These are phyloP conservation scores for Pan troglodytes DNA, from an alignment of 2,113 vertebrate genomes.

Conservation along the genomic window DNA sequence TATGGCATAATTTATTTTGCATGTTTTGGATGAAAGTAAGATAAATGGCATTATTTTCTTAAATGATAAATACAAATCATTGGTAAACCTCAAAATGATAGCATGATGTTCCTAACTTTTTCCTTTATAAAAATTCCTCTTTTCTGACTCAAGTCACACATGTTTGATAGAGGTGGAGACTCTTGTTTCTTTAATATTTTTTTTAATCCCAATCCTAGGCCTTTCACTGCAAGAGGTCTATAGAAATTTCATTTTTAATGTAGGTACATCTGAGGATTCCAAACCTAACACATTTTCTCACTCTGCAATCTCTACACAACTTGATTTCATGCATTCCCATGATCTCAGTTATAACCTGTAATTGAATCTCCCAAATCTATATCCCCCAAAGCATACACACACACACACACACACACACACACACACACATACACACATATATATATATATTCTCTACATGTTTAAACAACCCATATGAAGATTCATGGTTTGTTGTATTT, in stretches of 20 bases:
- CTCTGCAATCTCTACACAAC: fast-evolving
- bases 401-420: too few relatives aligned
- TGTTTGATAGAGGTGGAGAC: not conserved
- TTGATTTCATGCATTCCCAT: fast-evolving
- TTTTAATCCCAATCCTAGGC: too few relatives aligned
- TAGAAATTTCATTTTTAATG: fast-evolving
- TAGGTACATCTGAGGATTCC: fast-evolving
- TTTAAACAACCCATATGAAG: not conserved
- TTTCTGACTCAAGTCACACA: not conserved
- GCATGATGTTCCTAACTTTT: not conserved
- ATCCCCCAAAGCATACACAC: too few relatives aligned
- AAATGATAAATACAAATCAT: too few relatives aligned
- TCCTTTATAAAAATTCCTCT: not conserved
- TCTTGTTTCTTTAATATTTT: too few relatives aligned
- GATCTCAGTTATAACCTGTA: not conserved
- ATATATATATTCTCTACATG: not conserved
- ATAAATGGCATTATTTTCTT: not conserved
- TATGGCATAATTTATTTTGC: not conserved
- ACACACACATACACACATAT: too few relatives aligned
- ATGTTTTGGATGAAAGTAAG: not conserved
- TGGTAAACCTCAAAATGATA: too few relatives aligned
- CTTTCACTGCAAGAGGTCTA: not conserved
- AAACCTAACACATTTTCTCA: not conserved
- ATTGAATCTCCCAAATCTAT: not conserved
- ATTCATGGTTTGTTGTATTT: not conserved